Evolutionary conservation across 64 coral and sea anemone species (phyloP), one percentile per base, ranked within the genome.

Genomic region (Stichodactyla helianthus): DNA sequence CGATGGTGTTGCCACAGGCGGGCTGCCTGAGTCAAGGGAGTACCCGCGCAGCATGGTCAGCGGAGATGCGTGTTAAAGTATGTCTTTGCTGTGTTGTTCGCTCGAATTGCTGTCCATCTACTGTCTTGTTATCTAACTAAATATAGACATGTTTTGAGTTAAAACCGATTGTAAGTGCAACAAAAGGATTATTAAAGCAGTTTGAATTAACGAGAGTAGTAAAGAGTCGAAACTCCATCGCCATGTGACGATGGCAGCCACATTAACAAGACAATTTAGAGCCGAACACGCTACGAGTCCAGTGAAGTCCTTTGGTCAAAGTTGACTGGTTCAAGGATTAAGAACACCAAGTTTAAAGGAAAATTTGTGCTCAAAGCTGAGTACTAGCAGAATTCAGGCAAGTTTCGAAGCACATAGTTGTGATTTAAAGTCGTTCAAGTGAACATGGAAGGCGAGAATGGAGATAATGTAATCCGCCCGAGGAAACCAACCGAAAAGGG

Each of bases 231-330:
- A n/a, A n/a, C n/a, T n/a, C n/a, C n/a, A n/a, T n/a, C n/a, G n/a
- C n/a, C n/a, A n/a, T n/a, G n/a, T n/a, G n/a, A n/a, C n/a, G 67
- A 71, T 27, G 23, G 67, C 67, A 71, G 67, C 67, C 67, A 71
- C 67, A 71, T 26, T 71, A 28, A 71, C 67, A 71, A 71, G 67
- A 71, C 67, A 71, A 71, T 1, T 71, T 28, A 22, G 23, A 71
- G 67, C 23, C 23, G 8, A 71, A 26, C 67, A 71, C 23, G 67
- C 67, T 27, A 64, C 61, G 61, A 64, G 61, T 64, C 18, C 61
- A 64, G 61, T 71, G 67, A 71, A 27, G 67, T 71, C 23, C 67
- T 28, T 26, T 28, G 67, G 67, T 71, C 67, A 71, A 28, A 7
- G 67, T 71, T 71, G 67, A 71, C 67, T 27, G n/a, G 23, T 27